These are phyloP conservation scores for Psilanteris sp. DNA, from an alignment of 1,140 invertebrate genomes.

Conservation along the genomic window DNA sequence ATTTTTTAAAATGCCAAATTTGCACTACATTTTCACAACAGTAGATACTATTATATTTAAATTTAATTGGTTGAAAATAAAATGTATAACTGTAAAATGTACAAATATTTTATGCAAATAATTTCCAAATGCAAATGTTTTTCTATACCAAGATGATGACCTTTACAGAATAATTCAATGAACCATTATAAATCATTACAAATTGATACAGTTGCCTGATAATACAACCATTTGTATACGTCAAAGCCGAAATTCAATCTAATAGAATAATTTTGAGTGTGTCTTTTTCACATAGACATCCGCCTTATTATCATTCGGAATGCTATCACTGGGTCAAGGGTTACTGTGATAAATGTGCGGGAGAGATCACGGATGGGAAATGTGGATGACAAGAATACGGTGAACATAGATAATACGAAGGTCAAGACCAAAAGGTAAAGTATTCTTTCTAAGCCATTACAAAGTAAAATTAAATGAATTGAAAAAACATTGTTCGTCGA, in stretches of 20 bases:
- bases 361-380: conserved; percentile 31
- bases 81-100: too few relatives aligned
- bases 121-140: too few relatives aligned
- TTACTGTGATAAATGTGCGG: conserved; percentile 65
- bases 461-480: conserved; percentile 13
- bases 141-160: neutral
- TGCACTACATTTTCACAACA: too few relatives aligned
- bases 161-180: too few relatives aligned
- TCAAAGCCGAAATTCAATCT: conserved; percentile 9
- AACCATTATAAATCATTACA: too few relatives aligned
- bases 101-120: too few relatives aligned
- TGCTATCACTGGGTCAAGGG: conserved; percentile 72
- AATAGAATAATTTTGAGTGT: conserved; percentile 25
- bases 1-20: too few relatives aligned
- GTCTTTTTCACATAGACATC: conserved; percentile 25
- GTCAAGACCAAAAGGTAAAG: conserved; percentile 33
- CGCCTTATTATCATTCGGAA: conserved; percentile 61
- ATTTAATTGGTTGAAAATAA: too few relatives aligned
- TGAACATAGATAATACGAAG: conserved; percentile 67
- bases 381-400: conserved; percentile 49
- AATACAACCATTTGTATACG: conserved; percentile 1
- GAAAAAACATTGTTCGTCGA: too few relatives aligned
- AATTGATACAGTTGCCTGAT: neutral
- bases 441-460: conserved; percentile 20
- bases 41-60: too few relatives aligned